phyloP scores from a whole-genome alignment of 35 echinoderm and acorn worm species.

The Chiridota heheva region DNA sequence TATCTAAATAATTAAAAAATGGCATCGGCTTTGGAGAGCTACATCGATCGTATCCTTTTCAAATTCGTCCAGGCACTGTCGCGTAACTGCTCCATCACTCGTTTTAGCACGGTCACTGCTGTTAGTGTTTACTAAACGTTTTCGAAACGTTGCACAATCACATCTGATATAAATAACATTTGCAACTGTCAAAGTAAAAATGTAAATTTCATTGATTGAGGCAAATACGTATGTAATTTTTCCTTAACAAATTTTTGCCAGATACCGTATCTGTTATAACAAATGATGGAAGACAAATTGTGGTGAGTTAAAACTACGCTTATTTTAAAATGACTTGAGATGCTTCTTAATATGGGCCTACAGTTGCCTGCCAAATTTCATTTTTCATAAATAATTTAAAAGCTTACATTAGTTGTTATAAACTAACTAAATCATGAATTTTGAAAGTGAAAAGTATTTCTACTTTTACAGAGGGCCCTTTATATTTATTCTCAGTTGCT shows the following conservation, averaged over 20 bases:
- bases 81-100: too few species aligned
- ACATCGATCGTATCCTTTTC: slow-evolving; percentile 93
- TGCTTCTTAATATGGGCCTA: background rate
- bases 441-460: too few species aligned
- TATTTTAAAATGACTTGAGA: background rate
- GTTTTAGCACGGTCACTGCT: background rate
- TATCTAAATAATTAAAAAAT: too few species aligned
- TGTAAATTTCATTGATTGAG: background rate
- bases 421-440: too few species aligned
- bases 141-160: background rate
- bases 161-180: background rate
- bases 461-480: too few species aligned
- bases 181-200: background rate
- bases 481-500: too few species aligned
- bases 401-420: too few species aligned
- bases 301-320: slow-evolving; percentile 48
- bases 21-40: slow-evolving; percentile 75
- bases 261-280: slow-evolving; percentile 96
- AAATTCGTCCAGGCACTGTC: background rate
- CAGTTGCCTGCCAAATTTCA: too few species aligned
- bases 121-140: background rate
- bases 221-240: background rate
- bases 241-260: slow-evolving; percentile 52
- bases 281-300: slow-evolving; percentile 96
- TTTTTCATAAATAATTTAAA: too few species aligned